Evolutionary conservation across 2,797 vertebrate species (phyloP).

Genomic region (Crocidura indochinensis): DNA sequence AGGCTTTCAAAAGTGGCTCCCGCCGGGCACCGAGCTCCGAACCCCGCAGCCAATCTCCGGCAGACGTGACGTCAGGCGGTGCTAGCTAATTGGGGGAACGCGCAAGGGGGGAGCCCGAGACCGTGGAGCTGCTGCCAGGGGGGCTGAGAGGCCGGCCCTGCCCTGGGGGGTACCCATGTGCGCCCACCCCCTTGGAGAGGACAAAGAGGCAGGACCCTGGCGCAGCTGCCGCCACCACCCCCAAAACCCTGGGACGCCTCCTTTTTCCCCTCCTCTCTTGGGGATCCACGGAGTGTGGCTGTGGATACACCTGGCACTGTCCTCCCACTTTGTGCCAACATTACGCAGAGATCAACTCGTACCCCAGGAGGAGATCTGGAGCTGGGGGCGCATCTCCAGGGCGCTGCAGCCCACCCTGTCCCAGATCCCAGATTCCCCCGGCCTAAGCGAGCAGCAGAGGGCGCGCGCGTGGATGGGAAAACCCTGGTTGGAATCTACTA

Average conservation of each 20-base stretch:
- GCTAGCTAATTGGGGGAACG: conserved; percentile 88
- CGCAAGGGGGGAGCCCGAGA: conserved; percentile 60
- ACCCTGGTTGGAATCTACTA: rapidly evolving
- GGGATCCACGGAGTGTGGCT: neutral
- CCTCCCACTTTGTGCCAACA: no score
- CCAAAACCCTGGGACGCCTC: no score
- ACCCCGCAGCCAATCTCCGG: conserved; percentile 92
- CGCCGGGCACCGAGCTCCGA: conserved; percentile 88
- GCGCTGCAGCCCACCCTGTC: no score
- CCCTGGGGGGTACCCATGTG: neutral
- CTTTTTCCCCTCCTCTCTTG: no score
- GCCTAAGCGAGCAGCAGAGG: conserved; percentile 71
- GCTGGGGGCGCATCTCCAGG: no score
- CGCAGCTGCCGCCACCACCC: neutral
- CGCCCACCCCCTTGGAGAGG: neutral
- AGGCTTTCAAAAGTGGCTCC: conserved; percentile 90
- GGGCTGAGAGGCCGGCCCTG: neutral
- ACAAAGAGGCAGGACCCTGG: conserved; percentile 16
- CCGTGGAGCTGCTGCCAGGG: conserved; percentile 24
- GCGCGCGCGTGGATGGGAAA: conserved; percentile 62
- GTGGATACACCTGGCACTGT: no score
- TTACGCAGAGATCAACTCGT: no score
- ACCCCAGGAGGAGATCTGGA: no score
- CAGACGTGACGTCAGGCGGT: conserved; percentile 95
- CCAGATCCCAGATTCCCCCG: no score